phyloP scores from a whole-genome alignment of 2,797 vertebrate genomes.

The Thamnophis elegans region DNA sequence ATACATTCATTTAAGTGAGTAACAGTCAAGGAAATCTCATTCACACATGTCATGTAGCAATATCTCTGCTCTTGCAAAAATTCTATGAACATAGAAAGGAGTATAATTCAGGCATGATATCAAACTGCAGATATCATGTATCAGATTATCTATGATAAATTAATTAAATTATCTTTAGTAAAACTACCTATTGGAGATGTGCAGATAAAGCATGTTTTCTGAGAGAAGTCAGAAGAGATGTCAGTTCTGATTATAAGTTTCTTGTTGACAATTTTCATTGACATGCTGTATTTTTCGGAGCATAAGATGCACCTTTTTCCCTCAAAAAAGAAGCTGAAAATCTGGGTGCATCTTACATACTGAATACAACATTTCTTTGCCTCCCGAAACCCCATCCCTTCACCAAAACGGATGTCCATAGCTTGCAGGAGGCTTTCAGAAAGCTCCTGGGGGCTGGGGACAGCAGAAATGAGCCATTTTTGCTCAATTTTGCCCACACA shows the following conservation, averaged over 20 bases:
- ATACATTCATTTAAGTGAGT: background rate
- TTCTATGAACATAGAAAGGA: background rate
- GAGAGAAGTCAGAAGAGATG: background rate
- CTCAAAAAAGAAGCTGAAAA: no score
- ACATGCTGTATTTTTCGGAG: background rate
- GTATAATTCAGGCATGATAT: no score
- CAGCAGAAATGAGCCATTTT: no score
- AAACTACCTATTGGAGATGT: background rate
- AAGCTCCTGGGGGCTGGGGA: no score
- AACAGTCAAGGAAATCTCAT: background rate
- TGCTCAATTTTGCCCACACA: no score
- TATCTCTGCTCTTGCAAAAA: background rate
- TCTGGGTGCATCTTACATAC: no score
- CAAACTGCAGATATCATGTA: background rate
- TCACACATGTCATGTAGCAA: background rate
- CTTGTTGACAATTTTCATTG: background rate
- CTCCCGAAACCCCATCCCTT: no score
- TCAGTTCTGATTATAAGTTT: background rate
- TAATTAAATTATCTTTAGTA: background rate
- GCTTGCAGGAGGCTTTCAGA: no score
- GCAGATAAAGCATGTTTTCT: background rate
- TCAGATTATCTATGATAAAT: background rate
- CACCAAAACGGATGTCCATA: no score
- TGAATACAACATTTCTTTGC: no score
- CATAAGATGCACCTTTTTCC: no score